These are phyloP conservation scores for Cisticola juncidis DNA, from an alignment of 2,113 vertebrate genomes.

Conservation along the genomic window DNA sequence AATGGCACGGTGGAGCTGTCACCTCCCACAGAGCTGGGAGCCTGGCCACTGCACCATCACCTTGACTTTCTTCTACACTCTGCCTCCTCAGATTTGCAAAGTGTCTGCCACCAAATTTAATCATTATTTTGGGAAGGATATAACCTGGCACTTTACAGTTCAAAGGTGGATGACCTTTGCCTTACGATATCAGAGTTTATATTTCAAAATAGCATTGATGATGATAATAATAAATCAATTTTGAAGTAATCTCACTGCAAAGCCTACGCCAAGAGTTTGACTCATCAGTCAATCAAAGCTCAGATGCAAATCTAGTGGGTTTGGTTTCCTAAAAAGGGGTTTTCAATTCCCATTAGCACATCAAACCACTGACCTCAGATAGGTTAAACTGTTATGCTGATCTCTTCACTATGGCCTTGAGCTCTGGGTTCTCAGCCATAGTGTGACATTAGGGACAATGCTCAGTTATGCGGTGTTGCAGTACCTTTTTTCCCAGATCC, in stretches of 20 bases:
- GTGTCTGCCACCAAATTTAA: background rate
- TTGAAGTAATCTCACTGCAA: constrained; percentile 27
- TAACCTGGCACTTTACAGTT: background rate
- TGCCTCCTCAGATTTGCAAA: background rate
- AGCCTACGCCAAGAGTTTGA: constrained; percentile 39
- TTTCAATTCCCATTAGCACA: background rate
- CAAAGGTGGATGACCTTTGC: constrained; percentile 13
- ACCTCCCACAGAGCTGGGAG: background rate
- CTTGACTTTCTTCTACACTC: background rate
- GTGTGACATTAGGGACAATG: background rate
- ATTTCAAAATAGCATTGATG: constrained; percentile 15
- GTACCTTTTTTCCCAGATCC: background rate
- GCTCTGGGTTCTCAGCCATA: background rate
- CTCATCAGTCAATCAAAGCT: constrained; percentile 47
- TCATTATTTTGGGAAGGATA: background rate
- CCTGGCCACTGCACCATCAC: background rate
- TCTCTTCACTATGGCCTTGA: background rate
- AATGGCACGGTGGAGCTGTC: background rate
- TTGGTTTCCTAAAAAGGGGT: background rate
- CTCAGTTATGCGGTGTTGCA: background rate
- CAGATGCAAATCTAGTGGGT: constrained; percentile 3
- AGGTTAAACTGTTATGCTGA: background rate
- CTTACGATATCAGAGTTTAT: background rate
- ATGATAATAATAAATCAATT: constrained; percentile 18
- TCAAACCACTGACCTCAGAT: background rate